These are phyloP conservation scores for Azemiops feae DNA, from an alignment of 2,113 vertebrate species.

Conservation along the genomic window DNA sequence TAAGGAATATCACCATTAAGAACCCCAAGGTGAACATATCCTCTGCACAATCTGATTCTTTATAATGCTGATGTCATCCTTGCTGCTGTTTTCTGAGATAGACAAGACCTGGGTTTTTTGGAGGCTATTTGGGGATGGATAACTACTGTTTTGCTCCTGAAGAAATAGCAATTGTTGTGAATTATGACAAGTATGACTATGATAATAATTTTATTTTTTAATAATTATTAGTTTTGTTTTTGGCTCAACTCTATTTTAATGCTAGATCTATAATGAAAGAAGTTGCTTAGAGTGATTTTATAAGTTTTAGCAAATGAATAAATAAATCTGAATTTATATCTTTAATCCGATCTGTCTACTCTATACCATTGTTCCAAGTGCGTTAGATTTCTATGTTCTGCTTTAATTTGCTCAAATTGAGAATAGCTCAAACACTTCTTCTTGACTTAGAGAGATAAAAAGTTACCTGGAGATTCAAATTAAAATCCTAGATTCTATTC, in stretches of 20 bases:
- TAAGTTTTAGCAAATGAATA: neutral
- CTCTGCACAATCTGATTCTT: neutral
- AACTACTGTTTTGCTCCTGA: neutral
- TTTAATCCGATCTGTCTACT: neutral
- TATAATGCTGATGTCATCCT: neutral
- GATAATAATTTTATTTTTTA: neutral
- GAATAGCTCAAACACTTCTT: neutral
- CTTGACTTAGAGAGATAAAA: neutral
- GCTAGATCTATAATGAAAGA: neutral
- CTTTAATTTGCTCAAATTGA: constrained; percentile 4
- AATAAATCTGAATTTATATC: neutral
- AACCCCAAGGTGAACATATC: no score
- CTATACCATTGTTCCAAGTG: neutral
- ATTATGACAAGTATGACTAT: neutral
- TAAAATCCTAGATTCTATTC: constrained; percentile 4
- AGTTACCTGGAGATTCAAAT: constrained; percentile 4
- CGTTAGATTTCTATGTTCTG: neutral
- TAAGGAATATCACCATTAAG: neutral
- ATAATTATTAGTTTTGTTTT: neutral
- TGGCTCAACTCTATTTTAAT: neutral
- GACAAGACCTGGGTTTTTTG: neutral
- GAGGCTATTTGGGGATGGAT: neutral
- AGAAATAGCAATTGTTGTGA: neutral
- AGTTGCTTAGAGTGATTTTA: neutral
- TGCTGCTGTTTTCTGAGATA: neutral